These are phyloP conservation scores for Drosophila melanica DNA, from an alignment of 1,140 invertebrate genomes.

Conservation along the genomic window DNA sequence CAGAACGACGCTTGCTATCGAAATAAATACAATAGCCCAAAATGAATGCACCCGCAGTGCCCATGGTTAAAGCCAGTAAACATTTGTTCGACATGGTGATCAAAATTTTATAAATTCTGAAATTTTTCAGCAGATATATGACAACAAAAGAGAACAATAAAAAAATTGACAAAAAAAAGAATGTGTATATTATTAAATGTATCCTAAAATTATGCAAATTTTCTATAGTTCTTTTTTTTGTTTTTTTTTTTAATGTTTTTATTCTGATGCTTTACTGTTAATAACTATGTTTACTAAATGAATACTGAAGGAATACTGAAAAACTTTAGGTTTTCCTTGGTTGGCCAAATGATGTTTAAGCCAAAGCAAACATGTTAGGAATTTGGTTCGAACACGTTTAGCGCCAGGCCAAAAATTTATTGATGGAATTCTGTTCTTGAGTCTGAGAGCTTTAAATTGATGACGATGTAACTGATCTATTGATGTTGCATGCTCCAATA, in stretches of 20 bases:
- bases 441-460: too few relatives aligned
- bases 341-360: background rate
- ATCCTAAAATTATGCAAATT: too few relatives aligned
- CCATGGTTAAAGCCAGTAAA: constrained; percentile 5
- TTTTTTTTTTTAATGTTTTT: background rate
- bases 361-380: background rate
- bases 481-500: too few relatives aligned
- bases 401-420: too few relatives aligned
- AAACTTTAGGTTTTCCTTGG: background rate
- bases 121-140: background rate
- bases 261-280: background rate
- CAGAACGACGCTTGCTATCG: constrained; percentile 94
- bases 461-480: too few relatives aligned
- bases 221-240: background rate
- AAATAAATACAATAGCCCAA: constrained; percentile 98
- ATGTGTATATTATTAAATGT: background rate
- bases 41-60: constrained; percentile 88
- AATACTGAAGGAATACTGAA: constrained; percentile 1
- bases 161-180: background rate
- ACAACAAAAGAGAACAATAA: background rate
- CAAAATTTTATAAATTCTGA: background rate
- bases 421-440: too few relatives aligned
- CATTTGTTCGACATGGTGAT: constrained; percentile 4
- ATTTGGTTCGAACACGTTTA: too few relatives aligned
- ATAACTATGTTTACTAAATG: background rate